Conservation (phyloP, 1,140 invertebrate genomes). For the Drosophila kanapiae region DNA sequence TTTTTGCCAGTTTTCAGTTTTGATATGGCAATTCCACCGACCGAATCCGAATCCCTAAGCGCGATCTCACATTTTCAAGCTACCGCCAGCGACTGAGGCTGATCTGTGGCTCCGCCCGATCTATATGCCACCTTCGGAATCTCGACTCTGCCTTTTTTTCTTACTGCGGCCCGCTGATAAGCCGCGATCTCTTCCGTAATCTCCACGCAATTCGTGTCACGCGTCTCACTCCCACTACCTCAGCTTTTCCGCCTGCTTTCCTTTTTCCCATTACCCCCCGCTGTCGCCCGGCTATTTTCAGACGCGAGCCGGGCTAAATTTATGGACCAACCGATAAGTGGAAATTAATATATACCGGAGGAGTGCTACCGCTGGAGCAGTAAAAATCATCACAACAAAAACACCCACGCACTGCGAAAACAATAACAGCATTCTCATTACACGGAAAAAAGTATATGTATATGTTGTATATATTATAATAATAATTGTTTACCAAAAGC, state of each 20-base stretch:
- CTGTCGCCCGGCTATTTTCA: slow-evolving; percentile 51
- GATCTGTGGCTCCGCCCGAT: slow-evolving; percentile 9
- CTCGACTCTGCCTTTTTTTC: slow-evolving; percentile 2
- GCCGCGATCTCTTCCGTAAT: slow-evolving; percentile 44
- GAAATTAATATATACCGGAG: slow-evolving; percentile 46
- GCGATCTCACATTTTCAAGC: slow-evolving; percentile 76
- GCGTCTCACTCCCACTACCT: slow-evolving; percentile 28
- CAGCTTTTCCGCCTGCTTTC: slow-evolving; percentile 14
- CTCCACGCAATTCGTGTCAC: slow-evolving; percentile 44
- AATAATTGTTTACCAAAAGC: slow-evolving; percentile 49
- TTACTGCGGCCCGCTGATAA: slow-evolving; percentile 39
- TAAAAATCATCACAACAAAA: slow-evolving; percentile 62
- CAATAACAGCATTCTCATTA: slow-evolving; percentile 71
- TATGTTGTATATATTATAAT: slow-evolving; percentile 8
- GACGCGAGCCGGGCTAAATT: slow-evolving; percentile 45
- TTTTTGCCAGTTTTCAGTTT: slow-evolving; percentile 35
- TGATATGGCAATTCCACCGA: slow-evolving; percentile 24
- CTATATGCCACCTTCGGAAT: slow-evolving; percentile 47
- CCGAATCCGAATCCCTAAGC: slow-evolving; percentile 38
- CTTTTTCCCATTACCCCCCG: slow-evolving; percentile 12
- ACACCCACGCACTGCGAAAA: slow-evolving; percentile 57
- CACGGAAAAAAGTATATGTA: slow-evolving; percentile 15
- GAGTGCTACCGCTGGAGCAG: slow-evolving; percentile 35
- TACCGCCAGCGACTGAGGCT: slow-evolving; percentile 58
- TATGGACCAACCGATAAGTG: slow-evolving; percentile 55